Percentiles rank a stretch among this genome's conserved stretches.
Conservation (phyloP, 1,140 invertebrate genomes). For the Adelges cooleyi region DNA sequence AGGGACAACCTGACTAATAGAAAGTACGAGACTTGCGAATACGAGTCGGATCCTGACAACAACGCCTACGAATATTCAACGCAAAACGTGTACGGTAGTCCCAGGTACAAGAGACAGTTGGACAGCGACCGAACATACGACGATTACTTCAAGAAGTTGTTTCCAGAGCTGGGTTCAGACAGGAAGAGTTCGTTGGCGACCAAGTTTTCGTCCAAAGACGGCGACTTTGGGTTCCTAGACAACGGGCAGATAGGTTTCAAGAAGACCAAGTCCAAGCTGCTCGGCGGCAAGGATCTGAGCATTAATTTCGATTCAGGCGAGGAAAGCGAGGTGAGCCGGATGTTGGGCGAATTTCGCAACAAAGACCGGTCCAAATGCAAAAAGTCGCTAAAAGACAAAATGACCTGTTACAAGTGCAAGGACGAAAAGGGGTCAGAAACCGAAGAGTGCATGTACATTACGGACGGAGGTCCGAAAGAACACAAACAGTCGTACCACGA, state of each 20-base stretch:
- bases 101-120: slow-evolving; percentile 15
- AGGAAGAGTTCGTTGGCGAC: neutral
- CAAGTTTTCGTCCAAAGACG: slow-evolving; percentile 15
- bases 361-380: slow-evolving; percentile 58
- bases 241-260: slow-evolving; percentile 1
- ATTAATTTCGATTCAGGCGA: neutral
- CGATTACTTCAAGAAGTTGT: slow-evolving; percentile 11
- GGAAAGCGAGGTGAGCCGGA: slow-evolving; percentile 45
- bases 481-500: slow-evolving; percentile 33
- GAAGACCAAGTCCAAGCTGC: neutral
- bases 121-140: slow-evolving; percentile 7
- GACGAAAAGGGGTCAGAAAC: slow-evolving; percentile 53
- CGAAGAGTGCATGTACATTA: slow-evolving; percentile 63
- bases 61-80: slow-evolving; percentile 52
- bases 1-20: slow-evolving; percentile 53
- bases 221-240: slow-evolving; percentile 9
- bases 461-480: slow-evolving; percentile 37
- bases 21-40: slow-evolving; percentile 58
- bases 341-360: slow-evolving; percentile 53
- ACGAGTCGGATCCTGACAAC: slow-evolving; percentile 52
- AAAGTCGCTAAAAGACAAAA: slow-evolving; percentile 53
- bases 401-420: slow-evolving; percentile 60
- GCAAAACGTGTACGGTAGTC: slow-evolving; percentile 38
- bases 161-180: neutral
- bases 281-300: neutral